phyloP scores from a whole-genome alignment of 2,113 vertebrate species.

The Upupa epops region DNA sequence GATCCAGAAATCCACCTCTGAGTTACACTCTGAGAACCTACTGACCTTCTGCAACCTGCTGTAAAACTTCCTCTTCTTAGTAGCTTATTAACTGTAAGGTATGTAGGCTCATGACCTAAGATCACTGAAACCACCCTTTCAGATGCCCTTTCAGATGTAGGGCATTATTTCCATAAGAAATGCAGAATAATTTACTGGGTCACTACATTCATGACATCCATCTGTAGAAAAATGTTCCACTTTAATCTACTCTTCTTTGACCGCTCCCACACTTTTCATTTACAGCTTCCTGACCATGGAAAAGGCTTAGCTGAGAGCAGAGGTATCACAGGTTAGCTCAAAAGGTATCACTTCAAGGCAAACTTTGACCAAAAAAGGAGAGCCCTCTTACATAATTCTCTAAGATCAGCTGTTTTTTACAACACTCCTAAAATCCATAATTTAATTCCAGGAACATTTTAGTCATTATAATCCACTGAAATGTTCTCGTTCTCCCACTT shows the following conservation, averaged over 20 bases:
- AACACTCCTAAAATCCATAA: rapidly evolving
- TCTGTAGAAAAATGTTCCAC: not conserved
- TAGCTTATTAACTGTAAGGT: not conserved
- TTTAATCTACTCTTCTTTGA: not conserved
- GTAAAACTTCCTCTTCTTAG: not conserved
- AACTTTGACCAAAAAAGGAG: not conserved
- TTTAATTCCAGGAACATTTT: not conserved
- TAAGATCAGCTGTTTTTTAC: not conserved
- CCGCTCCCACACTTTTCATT: not conserved
- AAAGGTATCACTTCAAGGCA: not conserved
- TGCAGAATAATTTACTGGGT: not conserved
- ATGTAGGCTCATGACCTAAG: not conserved
- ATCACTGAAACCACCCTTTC: not conserved
- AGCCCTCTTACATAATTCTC: not conserved
- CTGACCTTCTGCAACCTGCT: not conserved
- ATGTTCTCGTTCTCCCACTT: not conserved
- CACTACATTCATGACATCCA: not conserved
- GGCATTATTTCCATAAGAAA: not conserved
- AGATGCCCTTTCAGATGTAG: not conserved
- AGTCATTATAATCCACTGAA: not conserved
- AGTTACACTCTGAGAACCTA: not conserved
- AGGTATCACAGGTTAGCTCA: not conserved
- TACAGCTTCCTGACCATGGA: not conserved
- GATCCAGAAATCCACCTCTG: not conserved
- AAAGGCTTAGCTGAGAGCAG: not conserved